Conservation (phyloP, 2,888 invertebrate genomes). For the Keiferia lycopersicella region DNA sequence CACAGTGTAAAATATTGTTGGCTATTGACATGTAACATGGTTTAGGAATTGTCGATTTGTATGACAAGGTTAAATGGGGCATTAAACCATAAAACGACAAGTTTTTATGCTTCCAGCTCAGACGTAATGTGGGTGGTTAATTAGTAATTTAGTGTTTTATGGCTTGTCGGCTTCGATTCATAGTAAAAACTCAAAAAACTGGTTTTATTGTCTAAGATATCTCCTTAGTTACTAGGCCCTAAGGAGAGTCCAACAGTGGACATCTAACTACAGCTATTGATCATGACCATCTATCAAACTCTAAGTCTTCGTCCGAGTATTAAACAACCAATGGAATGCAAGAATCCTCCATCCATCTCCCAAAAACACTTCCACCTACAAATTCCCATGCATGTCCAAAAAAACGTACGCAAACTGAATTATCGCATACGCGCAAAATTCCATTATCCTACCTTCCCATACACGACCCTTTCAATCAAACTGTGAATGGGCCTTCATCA, state of each 20-base stretch:
- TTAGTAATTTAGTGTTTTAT: neutral
- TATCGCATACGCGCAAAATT: constrained; percentile 13
- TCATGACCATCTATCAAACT: neutral
- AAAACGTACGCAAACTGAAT: neutral
- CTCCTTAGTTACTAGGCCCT: too few relatives aligned
- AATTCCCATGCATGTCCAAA: neutral
- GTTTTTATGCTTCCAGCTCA: neutral
- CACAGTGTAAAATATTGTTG: constrained; percentile 32
- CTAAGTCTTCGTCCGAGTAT: neutral
- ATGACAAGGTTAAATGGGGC: constrained; percentile 28
- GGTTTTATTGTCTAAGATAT: too few relatives aligned
- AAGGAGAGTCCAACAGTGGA: too few relatives aligned
- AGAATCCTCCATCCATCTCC: neutral
- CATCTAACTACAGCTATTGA: too few relatives aligned
- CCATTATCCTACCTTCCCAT: constrained; percentile 14
- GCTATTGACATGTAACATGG: constrained; percentile 27
- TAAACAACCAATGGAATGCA: neutral
- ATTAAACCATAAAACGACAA: constrained; percentile 16
- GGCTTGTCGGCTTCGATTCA: neutral
- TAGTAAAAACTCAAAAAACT: too few relatives aligned
- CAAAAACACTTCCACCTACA: neutral
- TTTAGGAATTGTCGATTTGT: constrained; percentile 14
- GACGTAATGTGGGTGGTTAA: neutral
- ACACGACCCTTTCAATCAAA: constrained; percentile 66
- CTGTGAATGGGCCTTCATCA: constrained; percentile 67